Percentiles rank a stretch among this genome's conserved stretches.
Conservation (phyloP, 2,113 vertebrate species). For the Nothobranchius furzeri region DNA sequence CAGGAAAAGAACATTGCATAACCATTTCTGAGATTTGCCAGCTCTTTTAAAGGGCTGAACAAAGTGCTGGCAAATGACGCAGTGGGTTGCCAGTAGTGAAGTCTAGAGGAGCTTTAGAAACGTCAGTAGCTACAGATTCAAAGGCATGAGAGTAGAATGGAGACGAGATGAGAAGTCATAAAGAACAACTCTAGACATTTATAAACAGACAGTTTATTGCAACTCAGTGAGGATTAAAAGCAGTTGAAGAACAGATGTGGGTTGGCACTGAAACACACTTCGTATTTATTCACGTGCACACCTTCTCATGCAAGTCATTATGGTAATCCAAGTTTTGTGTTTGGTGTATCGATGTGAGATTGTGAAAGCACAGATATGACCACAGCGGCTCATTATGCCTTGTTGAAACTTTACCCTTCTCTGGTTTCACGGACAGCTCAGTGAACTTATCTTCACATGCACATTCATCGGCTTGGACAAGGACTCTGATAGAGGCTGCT, state of each 20-base stretch:
- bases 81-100: slow-evolving; percentile 59
- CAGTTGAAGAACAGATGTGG: slow-evolving; percentile 44
- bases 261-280: neutral
- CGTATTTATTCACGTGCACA: too few relatives aligned
- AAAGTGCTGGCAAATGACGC: slow-evolving; percentile 21
- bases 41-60: neutral
- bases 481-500: slow-evolving; percentile 33
- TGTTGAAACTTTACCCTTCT: slow-evolving; percentile 21
- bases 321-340: slow-evolving; percentile 11
- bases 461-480: slow-evolving; percentile 9
- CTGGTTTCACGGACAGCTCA: slow-evolving; percentile 25
- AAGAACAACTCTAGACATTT: neutral
- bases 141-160: neutral
- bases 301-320: too few relatives aligned
- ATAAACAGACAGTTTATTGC: slow-evolving; percentile 39
- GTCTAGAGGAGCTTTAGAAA: slow-evolving; percentile 41
- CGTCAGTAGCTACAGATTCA: slow-evolving; percentile 19
- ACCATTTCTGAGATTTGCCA: neutral
- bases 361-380: slow-evolving; percentile 11
- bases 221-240: slow-evolving; percentile 43
- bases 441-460: slow-evolving; percentile 11
- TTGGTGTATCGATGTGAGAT: slow-evolving; percentile 1
- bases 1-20: neutral
- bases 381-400: slow-evolving; percentile 38
- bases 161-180: slow-evolving; percentile 6